These are phyloP conservation scores for Lasiurus borealis DNA, from an alignment of 2,113 vertebrate species.

Conservation along the genomic window DNA sequence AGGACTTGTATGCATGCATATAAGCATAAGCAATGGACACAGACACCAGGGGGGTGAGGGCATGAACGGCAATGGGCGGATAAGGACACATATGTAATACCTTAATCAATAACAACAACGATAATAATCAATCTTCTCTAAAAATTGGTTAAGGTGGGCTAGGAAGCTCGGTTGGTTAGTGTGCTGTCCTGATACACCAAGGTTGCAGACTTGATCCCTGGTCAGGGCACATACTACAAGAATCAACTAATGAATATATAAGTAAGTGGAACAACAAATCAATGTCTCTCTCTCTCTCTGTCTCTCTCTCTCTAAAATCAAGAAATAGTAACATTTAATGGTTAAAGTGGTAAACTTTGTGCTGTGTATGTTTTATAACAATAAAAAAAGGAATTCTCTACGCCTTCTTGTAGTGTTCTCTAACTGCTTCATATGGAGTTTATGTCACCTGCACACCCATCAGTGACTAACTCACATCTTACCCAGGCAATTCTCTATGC, in stretches of 20 bases:
- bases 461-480: background rate
- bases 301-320: background rate
- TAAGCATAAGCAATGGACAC: too few relatives aligned
- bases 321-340: background rate
- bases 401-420: background rate
- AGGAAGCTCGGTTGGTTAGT: background rate
- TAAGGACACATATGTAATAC: too few relatives aligned
- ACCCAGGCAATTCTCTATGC: background rate
- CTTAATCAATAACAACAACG: too few relatives aligned
- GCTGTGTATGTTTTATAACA: background rate
- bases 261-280: background rate
- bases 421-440: background rate
- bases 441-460: background rate
- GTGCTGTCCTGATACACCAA: background rate
- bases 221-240: background rate
- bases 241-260: background rate
- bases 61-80: too few relatives aligned
- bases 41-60: too few relatives aligned
- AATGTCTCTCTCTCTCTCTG: background rate
- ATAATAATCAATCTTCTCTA: too few relatives aligned
- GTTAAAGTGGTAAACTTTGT: background rate
- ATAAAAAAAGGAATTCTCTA: background rate
- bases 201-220: background rate
- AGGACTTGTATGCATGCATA: too few relatives aligned
- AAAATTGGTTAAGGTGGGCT: background rate